Conservation (phyloP, 64 coral and sea anemone genomes). For the Catalaphyllia jardinei region DNA sequence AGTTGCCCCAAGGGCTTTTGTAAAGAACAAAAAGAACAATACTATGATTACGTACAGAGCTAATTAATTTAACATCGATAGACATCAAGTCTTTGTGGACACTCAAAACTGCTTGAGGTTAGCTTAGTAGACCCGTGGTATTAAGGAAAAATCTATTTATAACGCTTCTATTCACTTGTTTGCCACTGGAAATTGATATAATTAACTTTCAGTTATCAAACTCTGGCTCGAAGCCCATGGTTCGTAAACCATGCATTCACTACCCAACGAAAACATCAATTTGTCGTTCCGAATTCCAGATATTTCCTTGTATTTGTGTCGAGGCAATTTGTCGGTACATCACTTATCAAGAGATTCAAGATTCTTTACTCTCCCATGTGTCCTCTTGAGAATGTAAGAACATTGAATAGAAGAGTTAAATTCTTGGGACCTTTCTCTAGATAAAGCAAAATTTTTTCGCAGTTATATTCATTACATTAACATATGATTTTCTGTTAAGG, state of each 20-base stretch:
- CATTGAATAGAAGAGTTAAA: neutral
- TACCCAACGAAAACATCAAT: too few species aligned
- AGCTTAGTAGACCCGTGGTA: neutral
- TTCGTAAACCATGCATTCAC: too few species aligned
- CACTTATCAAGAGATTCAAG: too few species aligned
- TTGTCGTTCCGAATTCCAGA: too few species aligned
- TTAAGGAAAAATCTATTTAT: neutral
- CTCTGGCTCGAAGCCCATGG: too few species aligned
- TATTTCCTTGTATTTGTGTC: too few species aligned
- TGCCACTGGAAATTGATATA: too few species aligned
- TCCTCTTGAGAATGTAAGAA: too few species aligned
- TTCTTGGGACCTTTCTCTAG: neutral
- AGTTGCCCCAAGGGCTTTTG: slow-evolving; percentile 6
- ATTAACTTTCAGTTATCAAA: too few species aligned
- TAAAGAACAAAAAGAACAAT: neutral
- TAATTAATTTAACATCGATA: slow-evolving; percentile 17
- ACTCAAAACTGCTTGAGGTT: neutral
- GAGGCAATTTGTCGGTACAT: too few species aligned
- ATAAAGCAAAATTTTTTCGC: neutral
- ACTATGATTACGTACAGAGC: neutral
- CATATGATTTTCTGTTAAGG: neutral
- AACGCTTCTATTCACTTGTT: too few species aligned
- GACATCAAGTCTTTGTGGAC: slow-evolving; percentile 20
- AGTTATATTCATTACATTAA: neutral
- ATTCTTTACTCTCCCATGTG: too few species aligned